A percentile compares a stretch with the other conserved stretches of the same genome.
Evolutionary conservation across 1,140 invertebrate genomes (phyloP).

Genomic region (Drosophila carrolli): DNA sequence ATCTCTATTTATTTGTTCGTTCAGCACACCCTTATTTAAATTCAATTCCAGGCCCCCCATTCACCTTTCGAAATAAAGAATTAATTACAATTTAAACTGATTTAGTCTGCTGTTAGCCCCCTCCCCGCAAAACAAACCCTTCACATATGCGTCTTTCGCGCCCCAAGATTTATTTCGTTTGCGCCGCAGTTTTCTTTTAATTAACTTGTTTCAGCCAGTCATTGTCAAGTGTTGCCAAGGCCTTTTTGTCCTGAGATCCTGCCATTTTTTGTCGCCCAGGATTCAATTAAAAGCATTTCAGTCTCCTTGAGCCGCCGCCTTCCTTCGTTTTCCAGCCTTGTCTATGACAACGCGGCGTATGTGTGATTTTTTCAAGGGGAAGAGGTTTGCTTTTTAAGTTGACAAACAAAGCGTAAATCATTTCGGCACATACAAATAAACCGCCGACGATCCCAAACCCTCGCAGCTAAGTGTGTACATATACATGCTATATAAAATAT

Average conservation of each 20-base stretch:
- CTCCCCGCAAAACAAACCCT: slow-evolving; percentile 1
- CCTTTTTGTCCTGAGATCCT: slow-evolving; percentile 13
- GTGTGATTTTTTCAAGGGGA: slow-evolving; percentile 37
- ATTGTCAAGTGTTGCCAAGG: slow-evolving; percentile 79
- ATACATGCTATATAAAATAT: not conserved
- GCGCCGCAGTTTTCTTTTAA: slow-evolving; percentile 79
- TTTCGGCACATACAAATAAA: slow-evolving; percentile 77
- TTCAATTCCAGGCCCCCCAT: not conserved
- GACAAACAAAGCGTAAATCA: slow-evolving; percentile 83
- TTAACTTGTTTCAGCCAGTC: slow-evolving; percentile 77
- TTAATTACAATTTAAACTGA: slow-evolving; percentile 77
- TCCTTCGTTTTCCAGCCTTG: slow-evolving; percentile 26
- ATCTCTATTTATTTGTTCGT: not conserved
- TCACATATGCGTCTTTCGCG: slow-evolving; percentile 3
- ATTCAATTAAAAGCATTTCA: slow-evolving; percentile 79
- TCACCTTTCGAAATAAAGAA: slow-evolving; percentile 38
- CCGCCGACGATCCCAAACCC: slow-evolving; percentile 40
- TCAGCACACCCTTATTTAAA: slow-evolving; percentile 1
- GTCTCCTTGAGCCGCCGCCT: slow-evolving; percentile 38
- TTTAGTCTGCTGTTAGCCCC: slow-evolving; percentile 20
- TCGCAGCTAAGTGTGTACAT: not conserved
- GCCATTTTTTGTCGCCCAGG: slow-evolving; percentile 41
- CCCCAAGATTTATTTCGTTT: slow-evolving; percentile 73
- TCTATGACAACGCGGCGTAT: slow-evolving; percentile 77
- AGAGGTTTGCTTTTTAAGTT: slow-evolving; percentile 77